Base-by-base conservation (phyloP, 2,113 vertebrate species). In the Oncorhynchus kisutch region DNA sequence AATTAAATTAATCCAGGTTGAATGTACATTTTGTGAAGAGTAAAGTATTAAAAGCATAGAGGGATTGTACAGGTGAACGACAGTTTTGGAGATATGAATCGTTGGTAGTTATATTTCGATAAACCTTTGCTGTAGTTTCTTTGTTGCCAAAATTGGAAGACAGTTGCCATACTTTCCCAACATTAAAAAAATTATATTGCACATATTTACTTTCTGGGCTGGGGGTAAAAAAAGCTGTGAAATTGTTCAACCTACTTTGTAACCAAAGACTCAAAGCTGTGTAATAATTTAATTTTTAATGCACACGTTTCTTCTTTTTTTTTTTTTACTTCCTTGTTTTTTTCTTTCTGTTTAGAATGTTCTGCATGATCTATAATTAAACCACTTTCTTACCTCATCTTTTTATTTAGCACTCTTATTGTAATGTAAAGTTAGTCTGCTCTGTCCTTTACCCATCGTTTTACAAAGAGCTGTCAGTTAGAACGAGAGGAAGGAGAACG, bases 221-320 rank as follows among this genome's bases (percentile, higher is more conserved):
- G 87, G 74, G 80, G 75, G 83, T 85, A 45, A 45, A 45, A 14
- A 54, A 98, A 99, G 94, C 96, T 98, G 97, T 98, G 97, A 98
- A 96, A 95, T 96, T 94, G 94, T 97, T 97, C 90, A 94, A 96
- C 94, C 95, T 96, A 96, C 95, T 97, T 97, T 97, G 95, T 96
- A 98, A 99, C 97, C 97, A 99, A 99, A 99, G 97, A 99, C 93
- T 92, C 94, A 94, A 97, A 96, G 94, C 93, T 96, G 95, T 98
- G 95, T 96, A 94, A 94, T 90, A 89, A 89, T 89, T 94, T 92
- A 89, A 92, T 94, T 93, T 92, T 90, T 91, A 92, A 93, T 93
- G 94, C 94, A 96, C 95, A 95, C 93, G 93, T 94, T 64, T 91
- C 27, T 3, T 94, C 87, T 92, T 88, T 91, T 95, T 94, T 91